Evolutionary conservation across 1,140 invertebrate genomes (phyloP), one percentile per base, ranked within the genome.

Genomic region (Apis dorsata): DNA sequence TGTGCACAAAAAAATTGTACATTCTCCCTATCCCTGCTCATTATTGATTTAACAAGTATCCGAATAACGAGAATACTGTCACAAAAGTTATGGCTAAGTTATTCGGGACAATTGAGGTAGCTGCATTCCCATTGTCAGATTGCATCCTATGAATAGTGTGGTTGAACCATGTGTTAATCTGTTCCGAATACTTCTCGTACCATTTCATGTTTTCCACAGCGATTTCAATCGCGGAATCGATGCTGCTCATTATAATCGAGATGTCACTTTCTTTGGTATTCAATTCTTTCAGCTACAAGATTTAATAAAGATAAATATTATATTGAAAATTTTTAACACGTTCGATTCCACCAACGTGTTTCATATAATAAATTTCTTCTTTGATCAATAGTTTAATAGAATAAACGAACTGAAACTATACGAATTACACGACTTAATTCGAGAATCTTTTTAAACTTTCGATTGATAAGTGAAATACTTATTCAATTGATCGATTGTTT

Each of bases 241-340:
- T 21, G 13, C 9, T 60, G 0, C 0, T 0, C 44, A 1, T 49
- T 17, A 82, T 21, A 13, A 0, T 55, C 51, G 10, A 0, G 15
- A 34, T 3, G 2, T 28, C 1, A 1, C 0, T 15, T 12, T n/a
- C 13, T 24, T 59, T 62, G 15, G 2, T 15, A 11, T 59, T 57
- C 13, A 89, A 90, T 8, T 51, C 0, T 8, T 24, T n/a, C 2
- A 88, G 13, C 89, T 90, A 66, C 1, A 87, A 81, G 7, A 59
- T 44, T 60, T 21, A 59, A 68, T 21, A 19, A 74, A 63, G 34
- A 19, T 34, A 65, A 60, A 12, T n/a, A 60, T 60, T 12, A 11
- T 12, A 11, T n/a, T 60, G 59, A 60, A n/a, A 60, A 21, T n/a
- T 60, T 60, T 4, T 44, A 44, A 44, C 34, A 44, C 34, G 5